These are phyloP conservation scores for Lutjanus erythropterus DNA, from an alignment of 2,113 vertebrate genomes.

Conservation along the genomic window DNA sequence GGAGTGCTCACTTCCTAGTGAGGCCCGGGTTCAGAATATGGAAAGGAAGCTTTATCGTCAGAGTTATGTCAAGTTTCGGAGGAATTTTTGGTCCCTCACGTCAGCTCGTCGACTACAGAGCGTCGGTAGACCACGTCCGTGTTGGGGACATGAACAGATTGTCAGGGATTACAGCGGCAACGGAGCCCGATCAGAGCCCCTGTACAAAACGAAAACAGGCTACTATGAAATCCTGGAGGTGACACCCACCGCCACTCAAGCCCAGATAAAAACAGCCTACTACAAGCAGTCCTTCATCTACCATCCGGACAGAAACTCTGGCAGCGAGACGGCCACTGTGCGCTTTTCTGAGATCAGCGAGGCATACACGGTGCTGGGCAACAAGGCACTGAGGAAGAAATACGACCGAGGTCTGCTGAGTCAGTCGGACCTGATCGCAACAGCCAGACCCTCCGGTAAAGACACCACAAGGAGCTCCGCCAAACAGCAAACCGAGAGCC, in stretches of 20 bases:
- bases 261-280: slow-evolving; percentile 93
- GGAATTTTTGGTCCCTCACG: not conserved
- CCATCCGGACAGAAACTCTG: slow-evolving; percentile 91
- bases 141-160: not conserved
- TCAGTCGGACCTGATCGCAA: slow-evolving; percentile 77
- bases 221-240: slow-evolving; percentile 90
- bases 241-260: slow-evolving; percentile 83
- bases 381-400: slow-evolving; percentile 84
- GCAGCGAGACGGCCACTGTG: slow-evolving; percentile 83
- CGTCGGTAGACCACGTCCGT: not conserved
- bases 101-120: not conserved
- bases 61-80: not conserved
- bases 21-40: fast-evolving
- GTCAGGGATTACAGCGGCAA: slow-evolving; percentile 50
- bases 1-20: too few species aligned
- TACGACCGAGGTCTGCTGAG: slow-evolving; percentile 90
- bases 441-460: slow-evolving; percentile 44
- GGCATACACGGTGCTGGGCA: slow-evolving; percentile 91
- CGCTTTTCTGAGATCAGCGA: slow-evolving; percentile 89
- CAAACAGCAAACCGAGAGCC: not conserved
- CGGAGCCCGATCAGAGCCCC: slow-evolving; percentile 28
- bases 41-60: fast-evolving
- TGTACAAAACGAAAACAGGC: slow-evolving; percentile 78
- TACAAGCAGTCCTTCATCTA: slow-evolving; percentile 91
- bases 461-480: slow-evolving; percentile 15